Evolutionary conservation across 2,888 invertebrate species (phyloP).

Genomic region (Formica aserva): DNA sequence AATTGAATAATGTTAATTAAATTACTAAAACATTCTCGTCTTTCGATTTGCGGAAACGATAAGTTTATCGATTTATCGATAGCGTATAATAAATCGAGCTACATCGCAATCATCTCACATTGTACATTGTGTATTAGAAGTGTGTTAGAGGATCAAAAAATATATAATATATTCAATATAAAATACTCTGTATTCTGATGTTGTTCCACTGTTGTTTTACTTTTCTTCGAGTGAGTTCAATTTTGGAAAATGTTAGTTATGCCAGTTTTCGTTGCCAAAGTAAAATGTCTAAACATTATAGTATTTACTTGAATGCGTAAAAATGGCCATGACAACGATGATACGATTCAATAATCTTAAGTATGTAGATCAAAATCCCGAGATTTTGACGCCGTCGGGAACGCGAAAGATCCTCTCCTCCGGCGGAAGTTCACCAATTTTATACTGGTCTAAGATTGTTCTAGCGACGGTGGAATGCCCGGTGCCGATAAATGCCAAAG

Average conservation of each 20-base stretch:
- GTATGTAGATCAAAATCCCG: constrained; percentile 31
- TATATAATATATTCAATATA: constrained; percentile 78
- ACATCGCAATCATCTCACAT: constrained; percentile 65
- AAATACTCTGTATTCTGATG: too few species aligned
- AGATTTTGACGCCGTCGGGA: constrained; percentile 87
- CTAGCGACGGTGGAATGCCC: constrained; percentile 91
- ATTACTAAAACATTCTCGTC: constrained; percentile 4
- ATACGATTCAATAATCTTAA: not conserved
- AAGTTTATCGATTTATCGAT: constrained; percentile 35
- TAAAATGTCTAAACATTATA: not conserved
- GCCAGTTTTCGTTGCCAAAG: not conserved
- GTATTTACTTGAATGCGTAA: not conserved
- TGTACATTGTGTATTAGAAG: constrained; percentile 83
- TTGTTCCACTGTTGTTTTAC: not conserved
- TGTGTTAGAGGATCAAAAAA: constrained; percentile 79
- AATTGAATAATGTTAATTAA: constrained; percentile 15
- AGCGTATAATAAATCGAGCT: constrained; percentile 49
- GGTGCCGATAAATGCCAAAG: constrained; percentile 92
- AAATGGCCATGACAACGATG: not conserved
- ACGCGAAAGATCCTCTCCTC: constrained; percentile 91
- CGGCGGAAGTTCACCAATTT: constrained; percentile 92
- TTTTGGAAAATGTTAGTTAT: not conserved
- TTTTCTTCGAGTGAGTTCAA: not conserved
- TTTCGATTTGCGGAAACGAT: constrained; percentile 4
- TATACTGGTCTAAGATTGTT: constrained; percentile 89